Evolutionary conservation across 1,140 invertebrate genomes (phyloP).

Genomic region (Stenopsyche tienmushanensis): DNA sequence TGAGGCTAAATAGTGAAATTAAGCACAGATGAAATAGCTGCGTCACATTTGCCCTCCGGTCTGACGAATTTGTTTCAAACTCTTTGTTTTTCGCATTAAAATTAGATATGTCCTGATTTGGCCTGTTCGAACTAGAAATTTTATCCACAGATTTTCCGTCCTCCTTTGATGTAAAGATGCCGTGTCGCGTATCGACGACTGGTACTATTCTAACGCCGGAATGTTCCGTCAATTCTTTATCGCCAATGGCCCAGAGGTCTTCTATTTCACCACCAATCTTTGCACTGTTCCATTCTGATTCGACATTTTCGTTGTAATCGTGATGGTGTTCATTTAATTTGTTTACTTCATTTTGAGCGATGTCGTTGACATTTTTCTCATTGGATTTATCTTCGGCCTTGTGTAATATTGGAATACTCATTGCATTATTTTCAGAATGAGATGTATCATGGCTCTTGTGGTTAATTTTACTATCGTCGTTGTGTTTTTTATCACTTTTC

Average conservation of each 20-base stretch:
- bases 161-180: background rate
- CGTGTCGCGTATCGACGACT: slow-evolving; percentile 28
- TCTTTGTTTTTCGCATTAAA: slow-evolving; percentile 9
- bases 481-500: slow-evolving; percentile 15
- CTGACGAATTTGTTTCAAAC: slow-evolving; percentile 21
- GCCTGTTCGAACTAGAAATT: background rate
- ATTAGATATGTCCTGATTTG: slow-evolving; percentile 2
- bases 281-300: slow-evolving; percentile 14
- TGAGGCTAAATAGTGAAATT: slow-evolving; percentile 21
- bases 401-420: slow-evolving; percentile 31
- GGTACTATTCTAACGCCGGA: slow-evolving; percentile 37
- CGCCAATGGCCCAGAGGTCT: slow-evolving; percentile 28
- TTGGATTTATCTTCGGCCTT: background rate
- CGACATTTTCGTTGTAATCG: background rate
- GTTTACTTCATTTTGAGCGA: background rate
- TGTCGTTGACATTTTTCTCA: background rate
- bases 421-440: background rate
- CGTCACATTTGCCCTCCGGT: background rate
- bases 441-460: slow-evolving; percentile 9
- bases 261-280: slow-evolving; percentile 22
- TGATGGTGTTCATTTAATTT: slow-evolving; percentile 4
- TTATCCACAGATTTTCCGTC: background rate
- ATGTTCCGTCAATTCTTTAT: slow-evolving; percentile 34
- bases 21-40: slow-evolving; percentile 10
- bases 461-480: slow-evolving; percentile 23